phyloP scores from a whole-genome alignment of 2,888 invertebrate genomes.

The Cataglyphis livida region DNA sequence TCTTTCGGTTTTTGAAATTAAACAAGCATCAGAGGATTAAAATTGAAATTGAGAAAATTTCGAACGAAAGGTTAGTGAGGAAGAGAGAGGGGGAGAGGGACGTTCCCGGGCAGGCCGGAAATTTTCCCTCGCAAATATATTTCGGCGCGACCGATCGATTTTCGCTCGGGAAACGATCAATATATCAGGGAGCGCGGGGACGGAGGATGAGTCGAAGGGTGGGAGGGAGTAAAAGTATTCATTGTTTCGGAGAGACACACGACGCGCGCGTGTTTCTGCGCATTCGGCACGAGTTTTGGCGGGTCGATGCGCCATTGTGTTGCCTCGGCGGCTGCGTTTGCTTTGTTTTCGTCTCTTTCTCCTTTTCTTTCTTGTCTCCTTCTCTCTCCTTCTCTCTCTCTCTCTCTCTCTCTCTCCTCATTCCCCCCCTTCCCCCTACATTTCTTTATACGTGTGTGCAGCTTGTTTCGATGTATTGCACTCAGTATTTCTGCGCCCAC shows the following conservation, averaged over 20 bases:
- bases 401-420: conserved; percentile 32
- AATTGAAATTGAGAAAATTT: conserved; percentile 16
- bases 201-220: not conserved
- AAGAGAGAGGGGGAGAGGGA: not conserved
- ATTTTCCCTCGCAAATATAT: conserved; percentile 35
- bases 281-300: conserved; percentile 78
- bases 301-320: conserved; percentile 81
- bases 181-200: conserved; percentile 18
- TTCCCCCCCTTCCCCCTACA: not conserved
- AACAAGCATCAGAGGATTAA: no score
- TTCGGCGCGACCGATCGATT: conserved; percentile 38
- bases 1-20: not conserved
- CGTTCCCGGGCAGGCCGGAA: conserved; percentile 20
- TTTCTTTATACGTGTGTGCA: not conserved
- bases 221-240: conserved; percentile 57
- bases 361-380: conserved; percentile 56
- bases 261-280: conserved; percentile 71
- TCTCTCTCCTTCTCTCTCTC: conserved; percentile 46
- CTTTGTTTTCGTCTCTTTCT: conserved; percentile 72
- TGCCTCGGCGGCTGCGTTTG: conserved; percentile 74
- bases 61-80: not conserved
- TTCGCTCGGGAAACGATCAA: conserved; percentile 37
- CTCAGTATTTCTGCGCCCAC: conserved; percentile 54
- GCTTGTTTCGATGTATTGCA: conserved; percentile 61
- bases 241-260: conserved; percentile 65